Evolutionary conservation across 2,797 vertebrate genomes (phyloP).

Genomic region (Jordanella pulchra): DNA sequence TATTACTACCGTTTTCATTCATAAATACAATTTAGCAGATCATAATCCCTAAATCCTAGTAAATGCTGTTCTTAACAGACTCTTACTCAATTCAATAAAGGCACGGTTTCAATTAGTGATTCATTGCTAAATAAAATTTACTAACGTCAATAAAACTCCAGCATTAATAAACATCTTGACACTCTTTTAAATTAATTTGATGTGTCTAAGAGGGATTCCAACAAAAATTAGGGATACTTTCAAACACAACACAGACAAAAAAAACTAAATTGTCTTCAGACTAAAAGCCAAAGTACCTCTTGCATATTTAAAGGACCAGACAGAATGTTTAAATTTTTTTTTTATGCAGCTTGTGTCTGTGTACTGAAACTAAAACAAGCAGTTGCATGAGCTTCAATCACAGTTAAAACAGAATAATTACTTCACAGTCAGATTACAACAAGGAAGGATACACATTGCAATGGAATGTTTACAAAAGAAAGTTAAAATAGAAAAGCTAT

Average conservation of each 20-base stretch:
- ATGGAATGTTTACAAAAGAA: slow-evolving; percentile 34
- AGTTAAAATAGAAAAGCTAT: slow-evolving; percentile 1
- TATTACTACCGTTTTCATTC: background rate
- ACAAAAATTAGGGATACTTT: background rate
- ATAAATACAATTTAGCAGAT: slow-evolving; percentile 1
- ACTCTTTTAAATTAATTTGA: background rate
- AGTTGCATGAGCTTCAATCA: slow-evolving; percentile 14
- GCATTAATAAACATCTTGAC: background rate
- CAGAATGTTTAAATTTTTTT: slow-evolving; percentile 1
- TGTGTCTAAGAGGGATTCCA: slow-evolving; percentile 7
- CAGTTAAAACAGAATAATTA: background rate
- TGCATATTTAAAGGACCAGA: slow-evolving; percentile 11
- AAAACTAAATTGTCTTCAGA: background rate
- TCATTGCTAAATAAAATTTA: background rate
- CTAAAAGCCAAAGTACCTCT: slow-evolving; percentile 2
- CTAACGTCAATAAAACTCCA: background rate
- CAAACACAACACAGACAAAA: background rate
- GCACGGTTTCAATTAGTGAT: slow-evolving; percentile 22
- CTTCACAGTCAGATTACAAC: background rate
- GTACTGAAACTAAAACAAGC: background rate
- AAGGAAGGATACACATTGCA: slow-evolving; percentile 10
- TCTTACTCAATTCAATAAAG: slow-evolving; percentile 29
- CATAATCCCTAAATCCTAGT: background rate
- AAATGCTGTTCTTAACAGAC: slow-evolving; percentile 1
- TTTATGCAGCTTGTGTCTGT: slow-evolving; percentile 8